Conservation (phyloP, 2,797 vertebrate genomes). For the Meriones psammophilus region DNA sequence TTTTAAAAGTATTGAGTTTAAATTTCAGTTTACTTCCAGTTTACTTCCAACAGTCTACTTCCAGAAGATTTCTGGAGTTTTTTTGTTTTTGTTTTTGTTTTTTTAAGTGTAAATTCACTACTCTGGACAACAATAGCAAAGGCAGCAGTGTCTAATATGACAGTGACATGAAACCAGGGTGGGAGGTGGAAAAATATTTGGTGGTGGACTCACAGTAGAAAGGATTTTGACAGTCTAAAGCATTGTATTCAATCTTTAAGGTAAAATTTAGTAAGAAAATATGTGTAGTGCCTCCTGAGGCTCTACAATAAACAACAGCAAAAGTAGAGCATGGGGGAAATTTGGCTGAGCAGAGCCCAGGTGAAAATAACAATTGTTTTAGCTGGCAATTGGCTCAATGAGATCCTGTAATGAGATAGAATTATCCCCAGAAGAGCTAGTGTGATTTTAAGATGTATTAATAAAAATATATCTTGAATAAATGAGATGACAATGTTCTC, state of each 20-base stretch:
- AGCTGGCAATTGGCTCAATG: neutral
- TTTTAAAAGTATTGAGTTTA: constrained; percentile 23
- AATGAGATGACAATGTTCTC: constrained; percentile 58
- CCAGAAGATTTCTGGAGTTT: neutral
- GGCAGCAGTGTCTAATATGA: neutral
- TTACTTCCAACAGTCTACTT: neutral
- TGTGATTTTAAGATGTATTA: constrained; percentile 38
- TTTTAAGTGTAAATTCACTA: constrained; percentile 40
- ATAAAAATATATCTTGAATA: constrained; percentile 60
- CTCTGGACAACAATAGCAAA: constrained; percentile 43
- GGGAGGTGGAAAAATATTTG: neutral
- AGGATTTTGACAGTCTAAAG: constrained; percentile 16
- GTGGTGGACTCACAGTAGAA: neutral
- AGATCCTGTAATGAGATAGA: neutral
- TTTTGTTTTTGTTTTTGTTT: neutral
- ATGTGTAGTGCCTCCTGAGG: neutral
- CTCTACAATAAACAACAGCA: neutral
- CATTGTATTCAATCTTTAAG: constrained; percentile 5
- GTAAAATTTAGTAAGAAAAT: constrained; percentile 34
- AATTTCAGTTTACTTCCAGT: constrained; percentile 43
- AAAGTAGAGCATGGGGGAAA: constrained; percentile 1
- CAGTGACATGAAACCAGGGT: neutral
- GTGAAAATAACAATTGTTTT: constrained; percentile 60
- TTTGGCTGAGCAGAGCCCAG: constrained; percentile 30
- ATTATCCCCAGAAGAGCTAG: constrained; percentile 17